Percentiles rank a stretch among this genome's conserved stretches.
phyloP scores from a whole-genome alignment of 2,797 vertebrate genomes.

The Novumbra hubbsi region DNA sequence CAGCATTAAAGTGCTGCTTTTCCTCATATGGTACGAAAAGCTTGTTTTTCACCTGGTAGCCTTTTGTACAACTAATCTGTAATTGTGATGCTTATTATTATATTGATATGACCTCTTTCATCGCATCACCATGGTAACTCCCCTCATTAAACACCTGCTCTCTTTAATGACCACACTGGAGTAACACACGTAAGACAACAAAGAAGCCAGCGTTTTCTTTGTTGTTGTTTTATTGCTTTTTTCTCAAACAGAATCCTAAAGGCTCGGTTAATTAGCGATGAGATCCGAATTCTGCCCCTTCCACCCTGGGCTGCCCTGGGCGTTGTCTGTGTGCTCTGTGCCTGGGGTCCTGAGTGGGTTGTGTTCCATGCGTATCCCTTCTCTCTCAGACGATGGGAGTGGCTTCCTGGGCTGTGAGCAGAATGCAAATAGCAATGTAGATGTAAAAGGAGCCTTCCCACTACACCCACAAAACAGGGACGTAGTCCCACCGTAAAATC shows the following conservation, averaged over 20 bases:
- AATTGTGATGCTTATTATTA: slow-evolving; percentile 40
- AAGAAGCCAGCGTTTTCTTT: not conserved
- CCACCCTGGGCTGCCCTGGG: not conserved
- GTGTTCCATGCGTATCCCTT: slow-evolving; percentile 6
- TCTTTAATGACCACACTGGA: slow-evolving; percentile 33
- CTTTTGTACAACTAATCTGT: slow-evolving; percentile 33
- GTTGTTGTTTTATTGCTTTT: slow-evolving; percentile 33
- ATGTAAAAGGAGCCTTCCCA: slow-evolving; percentile 30
- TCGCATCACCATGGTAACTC: slow-evolving; percentile 29
- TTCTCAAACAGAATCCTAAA: slow-evolving; percentile 34
- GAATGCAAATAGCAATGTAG: slow-evolving; percentile 26
- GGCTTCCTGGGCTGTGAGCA: slow-evolving; percentile 3
- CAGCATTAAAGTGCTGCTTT: slow-evolving; percentile 35
- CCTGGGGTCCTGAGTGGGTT: slow-evolving; percentile 34
- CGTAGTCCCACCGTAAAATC: slow-evolving; percentile 25
- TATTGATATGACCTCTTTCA: slow-evolving; percentile 38
- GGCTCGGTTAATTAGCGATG: slow-evolving; percentile 42
- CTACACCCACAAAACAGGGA: slow-evolving; percentile 27
- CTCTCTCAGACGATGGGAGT: slow-evolving; percentile 22
- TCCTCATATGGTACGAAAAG: not conserved
- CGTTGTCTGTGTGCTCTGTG: not conserved
- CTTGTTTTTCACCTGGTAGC: slow-evolving; percentile 33
- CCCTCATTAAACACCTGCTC: slow-evolving; percentile 47
- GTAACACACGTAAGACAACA: slow-evolving; percentile 33
- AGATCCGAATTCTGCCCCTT: slow-evolving; percentile 32